phyloP scores from a whole-genome alignment of 2,888 invertebrate genomes.

The Aphidoletes aphidimyza region DNA sequence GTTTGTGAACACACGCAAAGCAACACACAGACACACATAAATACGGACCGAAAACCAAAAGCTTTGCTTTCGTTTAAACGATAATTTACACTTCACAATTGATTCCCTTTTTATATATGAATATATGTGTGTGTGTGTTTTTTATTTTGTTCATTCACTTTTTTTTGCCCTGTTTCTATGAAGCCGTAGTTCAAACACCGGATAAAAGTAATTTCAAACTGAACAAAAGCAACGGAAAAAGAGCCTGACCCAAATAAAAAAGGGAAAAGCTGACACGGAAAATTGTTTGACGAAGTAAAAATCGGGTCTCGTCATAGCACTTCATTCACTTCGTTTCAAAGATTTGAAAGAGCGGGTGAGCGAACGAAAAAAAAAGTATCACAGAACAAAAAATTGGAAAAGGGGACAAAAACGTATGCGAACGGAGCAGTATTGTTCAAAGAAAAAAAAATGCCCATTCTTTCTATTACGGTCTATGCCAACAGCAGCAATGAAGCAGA shows the following conservation, averaged over 20 bases:
- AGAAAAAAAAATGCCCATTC: constrained; percentile 21
- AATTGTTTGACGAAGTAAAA: constrained; percentile 41
- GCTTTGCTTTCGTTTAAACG: constrained; percentile 28
- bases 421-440: neutral
- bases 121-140: neutral
- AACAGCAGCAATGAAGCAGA: neutral
- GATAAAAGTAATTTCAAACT: constrained; percentile 30
- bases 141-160: neutral
- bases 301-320: constrained; percentile 30
- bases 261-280: constrained; percentile 45
- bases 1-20: neutral
- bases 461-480: constrained; percentile 35
- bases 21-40: neutral
- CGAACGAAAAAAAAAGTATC: neutral
- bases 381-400: neutral
- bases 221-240: constrained; percentile 52
- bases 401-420: no score
- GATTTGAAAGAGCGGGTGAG: neutral
- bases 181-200: constrained; percentile 32
- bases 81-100: constrained; percentile 52
- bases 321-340: neutral
- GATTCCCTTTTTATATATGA: neutral
- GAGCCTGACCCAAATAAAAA: constrained; percentile 16
- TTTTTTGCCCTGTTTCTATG: neutral
- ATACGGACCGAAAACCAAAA: neutral